phyloP scores from a whole-genome alignment of 2,888 invertebrate genomes.

The Eupithecia dodoneata region DNA sequence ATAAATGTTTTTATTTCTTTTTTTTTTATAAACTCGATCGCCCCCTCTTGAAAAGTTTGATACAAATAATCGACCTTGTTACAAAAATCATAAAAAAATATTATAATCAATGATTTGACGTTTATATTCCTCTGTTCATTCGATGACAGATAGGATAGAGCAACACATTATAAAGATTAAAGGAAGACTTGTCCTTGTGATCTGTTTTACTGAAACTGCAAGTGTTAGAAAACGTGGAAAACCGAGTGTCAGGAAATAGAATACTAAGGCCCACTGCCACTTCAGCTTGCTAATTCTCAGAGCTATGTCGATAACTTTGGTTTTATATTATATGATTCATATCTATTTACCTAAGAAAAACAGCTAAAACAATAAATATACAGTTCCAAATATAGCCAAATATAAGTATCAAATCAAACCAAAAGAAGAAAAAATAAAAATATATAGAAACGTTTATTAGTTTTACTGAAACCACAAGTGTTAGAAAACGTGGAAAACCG shows the following conservation, averaged over 20 bases:
- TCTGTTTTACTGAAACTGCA: background rate
- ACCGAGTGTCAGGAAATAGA: background rate
- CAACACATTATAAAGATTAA: conserved; percentile 8
- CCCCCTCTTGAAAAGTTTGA: background rate
- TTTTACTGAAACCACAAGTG: conserved; percentile 3
- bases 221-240: background rate
- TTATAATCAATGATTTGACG: conserved; percentile 21
- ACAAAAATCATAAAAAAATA: conserved; percentile 3
- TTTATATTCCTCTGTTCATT: conserved; percentile 7
- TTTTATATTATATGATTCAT: too few species aligned
- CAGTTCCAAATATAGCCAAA: too few species aligned
- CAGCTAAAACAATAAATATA: too few species aligned
- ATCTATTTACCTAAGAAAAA: too few species aligned
- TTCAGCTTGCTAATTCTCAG: too few species aligned
- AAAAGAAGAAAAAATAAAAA: too few species aligned
- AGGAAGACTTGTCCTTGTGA: background rate
- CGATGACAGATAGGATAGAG: conserved; percentile 17
- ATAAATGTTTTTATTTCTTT: too few species aligned
- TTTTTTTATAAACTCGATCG: too few species aligned
- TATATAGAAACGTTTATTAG: too few species aligned
- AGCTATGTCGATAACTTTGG: too few species aligned
- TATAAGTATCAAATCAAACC: too few species aligned
- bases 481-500: background rate
- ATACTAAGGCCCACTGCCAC: too few species aligned
- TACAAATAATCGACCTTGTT: conserved; percentile 12